A percentile compares a stretch with the other conserved stretches of the same genome.
These are phyloP conservation scores for Sitophilus oryzae DNA, from an alignment of 1,140 invertebrate species.

Conservation along the genomic window DNA sequence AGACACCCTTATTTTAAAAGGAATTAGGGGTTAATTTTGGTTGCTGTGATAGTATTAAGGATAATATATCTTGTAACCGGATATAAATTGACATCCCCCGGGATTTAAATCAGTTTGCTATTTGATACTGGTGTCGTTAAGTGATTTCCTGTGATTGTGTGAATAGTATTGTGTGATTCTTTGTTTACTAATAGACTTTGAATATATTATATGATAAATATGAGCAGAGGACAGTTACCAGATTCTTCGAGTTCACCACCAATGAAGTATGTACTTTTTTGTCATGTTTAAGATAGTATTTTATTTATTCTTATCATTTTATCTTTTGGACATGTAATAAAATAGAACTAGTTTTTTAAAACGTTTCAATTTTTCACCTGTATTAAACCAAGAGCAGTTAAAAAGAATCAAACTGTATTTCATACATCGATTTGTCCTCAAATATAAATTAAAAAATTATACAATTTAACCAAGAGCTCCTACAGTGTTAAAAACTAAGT, in stretches of 20 bases:
- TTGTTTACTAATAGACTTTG: no score
- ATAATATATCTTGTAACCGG: no score
- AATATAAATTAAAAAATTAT: no score
- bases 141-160: neutral
- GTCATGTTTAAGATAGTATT: slow-evolving; percentile 2
- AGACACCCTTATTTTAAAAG: no score
- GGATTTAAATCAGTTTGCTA: neutral
- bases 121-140: neutral
- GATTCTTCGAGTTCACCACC: slow-evolving; percentile 52
- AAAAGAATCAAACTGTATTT: no score
- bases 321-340: neutral
- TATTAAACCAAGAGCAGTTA: no score
- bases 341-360: neutral
- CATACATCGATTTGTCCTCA: no score
- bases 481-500: no score
- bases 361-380: no score
- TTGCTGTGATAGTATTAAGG: no score
- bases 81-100: neutral
- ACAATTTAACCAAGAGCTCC: no score
- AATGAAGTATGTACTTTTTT: slow-evolving; percentile 41
- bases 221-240: slow-evolving; percentile 44
- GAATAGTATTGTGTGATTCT: neutral
- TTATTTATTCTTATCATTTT: neutral
- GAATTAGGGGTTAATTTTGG: no score
- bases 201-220: slow-evolving; percentile 15